Evolutionary conservation across 2,888 invertebrate species (phyloP).

Genomic region (Parnassius apollo): DNA sequence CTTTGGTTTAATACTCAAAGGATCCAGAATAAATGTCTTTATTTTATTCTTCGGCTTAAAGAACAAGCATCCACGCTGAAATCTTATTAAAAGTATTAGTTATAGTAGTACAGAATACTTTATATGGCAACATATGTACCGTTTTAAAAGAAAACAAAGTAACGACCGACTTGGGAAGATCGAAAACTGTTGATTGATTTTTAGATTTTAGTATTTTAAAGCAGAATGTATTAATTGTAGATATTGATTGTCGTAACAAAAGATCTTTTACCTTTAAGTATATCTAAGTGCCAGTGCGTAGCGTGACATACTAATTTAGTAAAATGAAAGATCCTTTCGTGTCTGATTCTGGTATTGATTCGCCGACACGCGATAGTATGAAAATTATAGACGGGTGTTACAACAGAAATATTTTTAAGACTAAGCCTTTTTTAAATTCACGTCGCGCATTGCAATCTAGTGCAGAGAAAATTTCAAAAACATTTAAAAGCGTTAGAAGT

Average conservation of each 20-base stretch:
- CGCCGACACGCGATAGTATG: conserved; percentile 65
- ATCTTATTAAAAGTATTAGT: too few relatives aligned
- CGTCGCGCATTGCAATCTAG: conserved; percentile 83
- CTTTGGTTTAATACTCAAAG: too few relatives aligned
- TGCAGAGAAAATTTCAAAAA: conserved; percentile 84
- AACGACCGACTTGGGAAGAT: conserved; percentile 44
- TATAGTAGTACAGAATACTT: too few relatives aligned
- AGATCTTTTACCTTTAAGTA: too few relatives aligned
- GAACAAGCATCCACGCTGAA: too few relatives aligned
- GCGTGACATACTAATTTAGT: conserved; percentile 28
- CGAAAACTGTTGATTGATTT: conserved; percentile 43
- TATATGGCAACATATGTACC: conserved; percentile 29
- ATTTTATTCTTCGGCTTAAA: too few relatives aligned
- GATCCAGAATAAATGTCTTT: too few relatives aligned
- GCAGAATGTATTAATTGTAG: conserved; percentile 45
- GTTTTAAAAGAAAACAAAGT: conserved; percentile 42
- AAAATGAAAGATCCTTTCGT: conserved; percentile 75
- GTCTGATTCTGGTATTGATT: conserved; percentile 68
- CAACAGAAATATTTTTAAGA: conserved; percentile 67
- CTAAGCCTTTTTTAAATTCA: conserved; percentile 81
- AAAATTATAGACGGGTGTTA: conserved; percentile 71
- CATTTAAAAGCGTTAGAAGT: conserved; percentile 83
- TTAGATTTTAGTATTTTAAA: conserved; percentile 30
- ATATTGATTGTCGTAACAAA: not conserved
- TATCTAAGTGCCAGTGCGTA: conserved; percentile 19